Evolutionary conservation across 2,797 vertebrate species (phyloP), one percentile per base, ranked within the genome.

Genomic region (Florisuga fusca): DNA sequence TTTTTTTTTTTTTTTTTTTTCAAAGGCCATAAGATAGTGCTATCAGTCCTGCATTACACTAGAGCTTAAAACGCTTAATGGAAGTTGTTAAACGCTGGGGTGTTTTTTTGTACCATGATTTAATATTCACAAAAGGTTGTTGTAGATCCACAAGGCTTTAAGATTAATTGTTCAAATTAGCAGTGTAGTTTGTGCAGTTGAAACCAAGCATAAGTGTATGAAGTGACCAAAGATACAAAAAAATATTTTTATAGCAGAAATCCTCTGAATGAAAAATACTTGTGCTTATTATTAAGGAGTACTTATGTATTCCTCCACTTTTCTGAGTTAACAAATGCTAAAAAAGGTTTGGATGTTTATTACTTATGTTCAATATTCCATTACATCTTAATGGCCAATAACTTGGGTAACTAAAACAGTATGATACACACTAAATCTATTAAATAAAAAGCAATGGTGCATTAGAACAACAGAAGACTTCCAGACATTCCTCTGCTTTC

Each of bases 51-150:
- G 63, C 58, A 66, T 96, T 95, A 33, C 55, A 31, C 61, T 64
- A 64, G 27, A 83, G 50, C 29, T 91, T 89, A 84, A 97, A 96
- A 76, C 71, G 23, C 73, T 82, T 94, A 93, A 96, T 95, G 74
- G 88, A 92, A 64, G 5, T 61, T 83, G 64, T 77, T 94, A 68
- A 90, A 84, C 57, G 38, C 6, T n/a, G n/a, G n/a, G 38, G 3
- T 90, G 90, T 90, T 38, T 74, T 95, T 94, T 93, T 94, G 21
- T 88, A 76, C 20, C 18, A 45, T 89, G 84, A 84, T 72, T 94
- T 94, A 96, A 80, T 73, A 51, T 36, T 86, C 29, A 45, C 38
- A 79, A 86, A 94, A 79, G 31, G 58, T 89, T 95, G 92, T 87
- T 95, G 88, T 87, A 92, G 89, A 96, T 94, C 79, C 66, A 5